Evolutionary conservation across 2,113 vertebrate species (phyloP), one percentile per base, ranked within the genome.

Genomic region (Ameiurus melas): DNA sequence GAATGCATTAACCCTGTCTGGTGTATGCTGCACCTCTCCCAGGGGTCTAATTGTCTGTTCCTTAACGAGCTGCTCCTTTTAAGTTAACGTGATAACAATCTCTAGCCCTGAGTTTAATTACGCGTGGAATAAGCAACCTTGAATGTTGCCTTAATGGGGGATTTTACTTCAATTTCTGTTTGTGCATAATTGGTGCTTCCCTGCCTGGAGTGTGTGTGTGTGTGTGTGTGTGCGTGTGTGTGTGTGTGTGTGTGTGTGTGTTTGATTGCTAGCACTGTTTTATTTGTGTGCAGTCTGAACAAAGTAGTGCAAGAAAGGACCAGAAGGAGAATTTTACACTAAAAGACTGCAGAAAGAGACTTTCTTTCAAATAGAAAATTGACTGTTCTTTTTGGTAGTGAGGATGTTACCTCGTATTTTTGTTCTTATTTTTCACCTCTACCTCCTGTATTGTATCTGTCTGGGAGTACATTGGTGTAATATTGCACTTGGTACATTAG

Each of bases 11-110:
- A 89, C 84, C 77, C 88, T 85, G 78, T 79, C 82, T 75, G 30
- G 77, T 81, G 39, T 68, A 17, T 27, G 47, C 58, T 66, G 39
- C 43, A 30, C 55, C 36, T 53, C 47, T 84, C 88, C 60, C 71
- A 89, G 64, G 75, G 91, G 77, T 64, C n/a, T 89, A 92, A 90
- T 89, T 90, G 91, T 87, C 90, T 90, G 77, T 57, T 82, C 51
- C 36, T 86, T 92, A 92, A 90, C 83, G 84, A 71, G 71, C 82
- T 64, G 39, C 57, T 85, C 83, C 78, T 86, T 90, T 86, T 86
- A 87, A 71, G 87, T 75, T 80, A 86, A 86, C 53, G 83, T 87
- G 90, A 90, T 92, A 83, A 89, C 47, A 53, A 86, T 90, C 88
- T 73, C 64, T 82, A 87, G 70, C 51, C 81, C 84, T 17, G 85